phyloP scores from a whole-genome alignment of 1,140 invertebrate species.

The Lasaia peninsularis region DNA sequence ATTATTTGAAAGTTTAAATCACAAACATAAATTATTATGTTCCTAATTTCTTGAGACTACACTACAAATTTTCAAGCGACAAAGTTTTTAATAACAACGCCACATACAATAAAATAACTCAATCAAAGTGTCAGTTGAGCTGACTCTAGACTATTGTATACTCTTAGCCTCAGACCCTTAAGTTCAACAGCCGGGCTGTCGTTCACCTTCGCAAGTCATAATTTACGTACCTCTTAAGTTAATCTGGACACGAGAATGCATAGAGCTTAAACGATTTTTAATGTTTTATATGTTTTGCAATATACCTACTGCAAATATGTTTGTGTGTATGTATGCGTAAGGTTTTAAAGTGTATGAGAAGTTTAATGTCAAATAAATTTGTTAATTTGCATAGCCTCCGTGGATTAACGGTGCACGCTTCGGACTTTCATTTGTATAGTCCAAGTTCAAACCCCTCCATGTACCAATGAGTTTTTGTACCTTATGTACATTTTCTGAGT shows the following conservation, averaged over 20 bases:
- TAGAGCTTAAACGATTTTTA: conserved; percentile 13
- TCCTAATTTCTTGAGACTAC: no score
- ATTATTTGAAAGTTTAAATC: no score
- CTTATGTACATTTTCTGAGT: no score
- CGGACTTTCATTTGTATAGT: no score
- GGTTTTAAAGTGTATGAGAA: neutral
- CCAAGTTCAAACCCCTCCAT: no score
- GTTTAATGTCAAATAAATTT: no score
- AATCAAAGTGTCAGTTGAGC: neutral
- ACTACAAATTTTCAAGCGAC: no score
- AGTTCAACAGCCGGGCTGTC: conserved; percentile 11
- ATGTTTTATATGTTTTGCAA: conserved; percentile 12
- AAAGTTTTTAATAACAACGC: no score
- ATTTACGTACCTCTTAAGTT: conserved; percentile 11
- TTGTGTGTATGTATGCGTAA: neutral
- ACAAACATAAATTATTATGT: no score
- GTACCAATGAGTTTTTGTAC: no score
- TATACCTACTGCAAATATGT: neutral
- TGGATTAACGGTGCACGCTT: no score
- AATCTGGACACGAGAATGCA: conserved; percentile 12
- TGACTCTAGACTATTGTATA: neutral
- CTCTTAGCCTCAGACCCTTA: neutral
- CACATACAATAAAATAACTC: neutral
- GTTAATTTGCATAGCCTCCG: no score
- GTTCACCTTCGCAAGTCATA: conserved; percentile 11